phyloP scores from a whole-genome alignment of 2,797 vertebrate species.

The Cyprinella venusta region DNA sequence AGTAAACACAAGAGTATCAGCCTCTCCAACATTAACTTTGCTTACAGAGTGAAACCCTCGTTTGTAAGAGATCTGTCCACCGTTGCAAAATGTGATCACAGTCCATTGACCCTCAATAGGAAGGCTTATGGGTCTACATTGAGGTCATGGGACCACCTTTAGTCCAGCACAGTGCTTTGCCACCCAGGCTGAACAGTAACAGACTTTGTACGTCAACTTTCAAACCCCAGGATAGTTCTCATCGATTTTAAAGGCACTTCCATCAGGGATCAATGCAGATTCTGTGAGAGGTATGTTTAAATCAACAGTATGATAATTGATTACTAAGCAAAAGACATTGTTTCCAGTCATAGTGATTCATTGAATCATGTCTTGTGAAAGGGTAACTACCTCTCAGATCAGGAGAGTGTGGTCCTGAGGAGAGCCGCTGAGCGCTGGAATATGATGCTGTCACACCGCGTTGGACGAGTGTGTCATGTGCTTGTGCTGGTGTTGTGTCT shows the following conservation, averaged over 20 bases:
- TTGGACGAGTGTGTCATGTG: slow-evolving; percentile 73
- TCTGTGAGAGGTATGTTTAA: slow-evolving; percentile 44
- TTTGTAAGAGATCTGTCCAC: slow-evolving; percentile 78
- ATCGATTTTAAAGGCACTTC: slow-evolving; percentile 51
- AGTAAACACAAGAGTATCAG: slow-evolving; percentile 66
- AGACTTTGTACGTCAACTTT: slow-evolving; percentile 49
- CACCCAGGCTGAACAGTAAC: slow-evolving; percentile 69
- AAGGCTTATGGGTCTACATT: slow-evolving; percentile 76
- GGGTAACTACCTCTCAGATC: slow-evolving; percentile 54
- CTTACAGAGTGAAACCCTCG: slow-evolving; percentile 78
- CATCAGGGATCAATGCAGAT: slow-evolving; percentile 24
- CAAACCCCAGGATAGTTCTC: slow-evolving; percentile 42
- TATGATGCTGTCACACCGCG: slow-evolving; percentile 72
- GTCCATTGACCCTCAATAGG: slow-evolving; percentile 77
- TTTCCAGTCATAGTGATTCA: background rate
- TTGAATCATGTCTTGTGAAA: slow-evolving; percentile 10
- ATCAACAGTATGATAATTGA: background rate
- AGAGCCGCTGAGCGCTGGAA: slow-evolving; percentile 60
- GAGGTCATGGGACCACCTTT: slow-evolving; percentile 67
- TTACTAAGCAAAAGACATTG: background rate
- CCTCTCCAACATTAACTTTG: slow-evolving; percentile 76
- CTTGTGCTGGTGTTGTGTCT: slow-evolving; percentile 78
- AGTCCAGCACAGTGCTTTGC: slow-evolving; percentile 62
- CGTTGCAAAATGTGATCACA: slow-evolving; percentile 81
- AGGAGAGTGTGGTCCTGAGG: slow-evolving; percentile 60